phyloP scores from a whole-genome alignment of 2,888 invertebrate genomes.

The Sarcophaga variegata region DNA sequence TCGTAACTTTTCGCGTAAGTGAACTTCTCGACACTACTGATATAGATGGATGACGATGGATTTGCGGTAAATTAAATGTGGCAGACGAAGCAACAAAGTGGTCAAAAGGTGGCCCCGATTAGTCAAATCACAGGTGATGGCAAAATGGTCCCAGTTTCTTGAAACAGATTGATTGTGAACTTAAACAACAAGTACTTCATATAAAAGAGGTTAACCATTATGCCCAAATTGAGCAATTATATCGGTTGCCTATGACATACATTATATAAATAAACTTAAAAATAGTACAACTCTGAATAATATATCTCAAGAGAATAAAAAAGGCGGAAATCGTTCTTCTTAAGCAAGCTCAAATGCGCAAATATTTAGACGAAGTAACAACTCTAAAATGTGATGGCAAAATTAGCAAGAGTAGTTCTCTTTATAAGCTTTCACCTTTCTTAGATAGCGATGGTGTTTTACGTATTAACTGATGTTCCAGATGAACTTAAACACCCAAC shows the following conservation, averaged over 20 bases:
- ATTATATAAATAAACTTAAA: constrained; percentile 36
- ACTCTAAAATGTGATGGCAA: too few species aligned
- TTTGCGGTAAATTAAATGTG: constrained; percentile 42
- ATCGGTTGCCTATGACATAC: constrained; percentile 38
- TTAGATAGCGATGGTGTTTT: constrained; percentile 12
- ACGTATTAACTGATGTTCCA: constrained; percentile 17
- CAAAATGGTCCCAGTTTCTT: constrained; percentile 21
- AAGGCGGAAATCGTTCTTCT: constrained; percentile 4
- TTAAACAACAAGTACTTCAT: constrained; percentile 9
- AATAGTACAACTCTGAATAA: neutral
- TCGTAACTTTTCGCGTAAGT: constrained; percentile 42
- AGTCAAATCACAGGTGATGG: constrained; percentile 33
- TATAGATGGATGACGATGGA: constrained; percentile 35
- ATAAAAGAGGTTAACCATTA: neutral
- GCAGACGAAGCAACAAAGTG: constrained; percentile 47
- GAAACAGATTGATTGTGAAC: constrained; percentile 26
- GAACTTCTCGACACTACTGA: constrained; percentile 44
- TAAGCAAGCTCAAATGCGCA: constrained; percentile 14
- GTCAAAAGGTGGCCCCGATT: constrained; percentile 16
- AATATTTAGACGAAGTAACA: constrained; percentile 33
- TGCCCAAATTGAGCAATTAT: constrained; percentile 4
- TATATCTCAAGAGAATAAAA: constrained; percentile 30
- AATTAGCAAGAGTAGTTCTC: constrained; percentile 28
- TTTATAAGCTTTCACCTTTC: constrained; percentile 17
- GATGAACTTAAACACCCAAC: constrained; percentile 10